Base-by-base conservation (phyloP, 2,113 vertebrate species). In the Entomyzon cyanotis region DNA sequence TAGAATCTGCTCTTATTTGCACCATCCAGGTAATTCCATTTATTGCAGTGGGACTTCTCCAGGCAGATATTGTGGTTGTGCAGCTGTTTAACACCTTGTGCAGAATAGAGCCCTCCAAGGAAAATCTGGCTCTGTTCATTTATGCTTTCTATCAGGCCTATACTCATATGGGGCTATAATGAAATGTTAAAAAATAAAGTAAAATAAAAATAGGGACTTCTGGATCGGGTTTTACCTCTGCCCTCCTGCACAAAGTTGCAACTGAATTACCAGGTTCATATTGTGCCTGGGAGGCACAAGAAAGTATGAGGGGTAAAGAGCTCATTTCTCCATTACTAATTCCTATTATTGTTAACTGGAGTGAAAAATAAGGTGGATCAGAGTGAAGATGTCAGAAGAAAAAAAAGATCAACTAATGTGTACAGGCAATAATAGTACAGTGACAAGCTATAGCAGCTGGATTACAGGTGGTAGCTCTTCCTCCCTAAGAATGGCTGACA, bases 1-100 rank as follows among this genome's bases (percentile, higher is more conserved):
- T 90, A 77, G 70, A 95, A 90, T 91, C 75, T 96, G 84, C 84
- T 95, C 87, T 95, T 91, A 78, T 76, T 95, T 95, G 96, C 93
- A 93, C 74, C 93, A 89, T 47, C 37, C 78, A 83, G 79, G 93
- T 94, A 96, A 96, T 91, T 95, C 78, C 42, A 83, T 67, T 88
- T 91, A 94, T 75, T 93, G 77, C 80, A 93, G 60, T 44, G 86
- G 93, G 89, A 92, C 87, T 90, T 89, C 75, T 90, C 63, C 78
- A 90, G 87, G 59, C 75, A 95, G 84, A 85, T 76, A 93, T 28
- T 90, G 75, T 80, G 62, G 70, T 74, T 63, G 76, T 67, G 82
- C 67, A 95, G 91, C 91, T 95, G 74, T 83, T 91, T 83, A 95
- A 93, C 84, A 90, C 71, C 56, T 93, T 7, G 0, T 82, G 78